A percentile compares a stretch with the other conserved stretches of the same genome.
Conservation (phyloP, 2,888 invertebrate genomes). For the Flexamia atlantica region DNA sequence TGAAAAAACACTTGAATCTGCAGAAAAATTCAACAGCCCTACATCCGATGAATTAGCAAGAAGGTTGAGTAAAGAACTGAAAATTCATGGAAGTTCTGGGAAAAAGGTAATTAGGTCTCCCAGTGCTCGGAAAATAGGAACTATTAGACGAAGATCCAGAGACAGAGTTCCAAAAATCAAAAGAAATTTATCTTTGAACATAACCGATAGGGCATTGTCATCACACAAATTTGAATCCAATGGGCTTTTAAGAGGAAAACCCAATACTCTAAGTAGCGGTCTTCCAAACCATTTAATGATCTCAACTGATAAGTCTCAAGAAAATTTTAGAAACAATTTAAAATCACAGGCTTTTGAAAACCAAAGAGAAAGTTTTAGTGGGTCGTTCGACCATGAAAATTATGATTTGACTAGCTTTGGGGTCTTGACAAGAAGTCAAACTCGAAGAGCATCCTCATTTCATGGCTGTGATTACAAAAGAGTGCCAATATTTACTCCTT, state of each 20-base stretch:
- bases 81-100: slow-evolving; percentile 84
- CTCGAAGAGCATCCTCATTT: slow-evolving; percentile 69
- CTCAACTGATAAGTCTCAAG: slow-evolving; percentile 3
- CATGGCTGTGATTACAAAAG: slow-evolving; percentile 60
- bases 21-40: slow-evolving; percentile 80
- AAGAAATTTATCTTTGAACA: slow-evolving; percentile 68
- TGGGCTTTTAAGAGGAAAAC: slow-evolving; percentile 77
- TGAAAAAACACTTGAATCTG: slow-evolving; percentile 84
- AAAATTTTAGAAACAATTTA: slow-evolving; percentile 40
- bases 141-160: slow-evolving; percentile 84
- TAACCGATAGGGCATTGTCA: slow-evolving; percentile 52
- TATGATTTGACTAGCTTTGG: slow-evolving; percentile 54
- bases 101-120: slow-evolving; percentile 87
- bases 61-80: slow-evolving; percentile 84
- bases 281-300: slow-evolving; percentile 71
- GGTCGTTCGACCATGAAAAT: slow-evolving; percentile 24
- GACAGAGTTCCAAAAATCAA: slow-evolving; percentile 75
- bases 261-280: slow-evolving; percentile 76
- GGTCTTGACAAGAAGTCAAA: slow-evolving; percentile 66
- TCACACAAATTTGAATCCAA: slow-evolving; percentile 77
- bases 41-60: slow-evolving; percentile 85
- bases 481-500: neutral
- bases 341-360: slow-evolving; percentile 37
- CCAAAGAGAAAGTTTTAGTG: slow-evolving; percentile 47
- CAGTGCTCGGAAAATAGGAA: slow-evolving; percentile 89